Base-by-base conservation (phyloP, 2,797 vertebrate genomes). In the Chelon auratus region DNA sequence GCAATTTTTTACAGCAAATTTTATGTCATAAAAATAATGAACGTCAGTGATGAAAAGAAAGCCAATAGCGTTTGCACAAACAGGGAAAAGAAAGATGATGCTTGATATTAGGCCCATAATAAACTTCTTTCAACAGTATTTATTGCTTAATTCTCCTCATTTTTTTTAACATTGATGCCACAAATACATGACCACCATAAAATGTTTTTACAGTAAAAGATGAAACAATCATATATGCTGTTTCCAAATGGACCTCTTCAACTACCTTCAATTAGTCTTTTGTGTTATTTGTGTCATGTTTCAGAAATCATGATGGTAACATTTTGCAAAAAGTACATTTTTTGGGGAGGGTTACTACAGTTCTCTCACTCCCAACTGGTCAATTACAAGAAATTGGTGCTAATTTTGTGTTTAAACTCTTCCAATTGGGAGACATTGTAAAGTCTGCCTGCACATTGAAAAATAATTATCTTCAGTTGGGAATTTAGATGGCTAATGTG, bases 351-450 rank as follows among this genome's bases (percentile, higher is more conserved):
- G 45, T 55, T 15, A 7, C 14, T 15, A 7, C 39, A 56, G 3
- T 47, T 52, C 47, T 64, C 24, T 51, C 20, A 26, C 50, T 36
- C 6, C n/a, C 61, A 15, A 52, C 3, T 6, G 11, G 22, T 15
- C 20, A 78, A 37, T 45, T 50, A 42, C 6, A 20, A 2, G n/a
- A 55, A 9, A 67, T 36, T 4, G 30, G 39, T n/a, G 5, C 24
- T 55, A 72, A 3, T 52, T 56, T 65, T 61, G 4, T 59, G 71
- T 77, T 18, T 24, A 58, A 58, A 68, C 22, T 12, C 45, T 56
- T 67, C 22, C 10, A 30, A 18, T n/a, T 57, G 39, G n/a, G 14
- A 51, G 7, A 20, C 14, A 33, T 72, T 33, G 47, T 22, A 57
- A 42, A 53, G 8, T 43, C 24, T 45, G 48, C 8, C 26, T 18